phyloP scores from a whole-genome alignment of 2,113 vertebrate species.

The Eublepharis macularius region DNA sequence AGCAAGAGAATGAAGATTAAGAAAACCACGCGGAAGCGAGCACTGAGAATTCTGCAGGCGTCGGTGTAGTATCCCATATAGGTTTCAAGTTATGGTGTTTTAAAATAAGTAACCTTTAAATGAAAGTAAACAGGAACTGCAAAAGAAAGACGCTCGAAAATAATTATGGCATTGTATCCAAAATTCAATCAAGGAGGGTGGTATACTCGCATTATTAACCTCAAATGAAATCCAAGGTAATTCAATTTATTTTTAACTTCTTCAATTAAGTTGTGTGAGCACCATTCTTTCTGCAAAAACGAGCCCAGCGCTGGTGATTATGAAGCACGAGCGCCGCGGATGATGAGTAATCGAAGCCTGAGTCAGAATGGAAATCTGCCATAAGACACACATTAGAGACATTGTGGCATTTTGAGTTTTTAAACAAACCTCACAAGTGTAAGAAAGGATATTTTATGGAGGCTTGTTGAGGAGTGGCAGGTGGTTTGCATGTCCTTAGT shows the following conservation, averaged over 20 bases:
- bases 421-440: neutral
- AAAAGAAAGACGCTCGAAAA: neutral
- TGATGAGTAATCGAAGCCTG: neutral
- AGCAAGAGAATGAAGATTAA: neutral
- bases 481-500: neutral
- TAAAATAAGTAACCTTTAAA: neutral
- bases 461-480: neutral
- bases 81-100: slow-evolving; percentile 17
- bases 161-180: neutral
- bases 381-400: neutral
- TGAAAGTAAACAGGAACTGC: slow-evolving; percentile 26
- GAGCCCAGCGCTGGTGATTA: neutral
- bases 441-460: no score
- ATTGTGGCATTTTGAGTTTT: neutral
- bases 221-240: slow-evolving; percentile 32
- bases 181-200: neutral
- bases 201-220: slow-evolving; percentile 25
- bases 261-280: neutral
- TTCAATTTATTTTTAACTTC: slow-evolving; percentile 45
- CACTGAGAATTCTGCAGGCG: neutral
- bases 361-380: neutral
- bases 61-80: slow-evolving; percentile 8
- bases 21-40: neutral
- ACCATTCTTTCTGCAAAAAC: slow-evolving; percentile 13
- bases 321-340: neutral